Evolutionary conservation across 2,888 invertebrate species (phyloP).

Genomic region (Brenthis ino): DNA sequence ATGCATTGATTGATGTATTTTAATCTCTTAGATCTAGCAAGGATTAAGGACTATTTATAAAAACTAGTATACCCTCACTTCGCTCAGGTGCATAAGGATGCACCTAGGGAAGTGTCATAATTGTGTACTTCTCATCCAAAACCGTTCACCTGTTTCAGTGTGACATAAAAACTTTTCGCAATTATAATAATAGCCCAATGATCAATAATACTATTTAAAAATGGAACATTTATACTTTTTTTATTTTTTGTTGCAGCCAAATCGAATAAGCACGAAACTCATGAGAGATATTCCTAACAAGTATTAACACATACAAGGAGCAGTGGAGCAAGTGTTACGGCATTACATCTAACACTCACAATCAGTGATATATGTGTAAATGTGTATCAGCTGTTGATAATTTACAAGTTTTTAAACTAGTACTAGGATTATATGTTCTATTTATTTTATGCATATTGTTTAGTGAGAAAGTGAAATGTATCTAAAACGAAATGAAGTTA

Average conservation of each 20-base stretch:
- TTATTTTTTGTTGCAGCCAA: conserved; percentile 61
- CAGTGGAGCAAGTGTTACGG: conserved; percentile 48
- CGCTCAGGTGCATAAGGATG: no score
- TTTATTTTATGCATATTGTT: conserved; percentile 60
- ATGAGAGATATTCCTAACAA: conserved; percentile 54
- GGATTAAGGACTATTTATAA: neutral
- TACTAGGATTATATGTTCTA: conserved; percentile 57
- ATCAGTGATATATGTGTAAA: conserved; percentile 58
- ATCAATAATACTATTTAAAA: neutral
- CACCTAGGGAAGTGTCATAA: no score
- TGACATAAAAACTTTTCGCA: neutral
- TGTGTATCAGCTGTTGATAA: conserved; percentile 52
- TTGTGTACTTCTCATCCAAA: no score
- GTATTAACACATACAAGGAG: conserved; percentile 63
- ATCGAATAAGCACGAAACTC: conserved; percentile 58
- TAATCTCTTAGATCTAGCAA: neutral
- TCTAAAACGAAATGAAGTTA: conserved; percentile 3
- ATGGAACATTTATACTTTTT: conserved; percentile 1
- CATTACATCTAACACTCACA: conserved; percentile 36
- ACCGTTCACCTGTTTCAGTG: no score
- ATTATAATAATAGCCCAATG: neutral
- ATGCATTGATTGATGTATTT: no score
- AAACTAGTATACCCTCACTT: no score
- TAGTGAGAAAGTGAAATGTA: conserved; percentile 20
- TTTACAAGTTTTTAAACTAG: conserved; percentile 67